Evolutionary conservation across 2,797 vertebrate species (phyloP), one percentile per base, ranked within the genome.

Genomic region (Merluccius polli): DNA sequence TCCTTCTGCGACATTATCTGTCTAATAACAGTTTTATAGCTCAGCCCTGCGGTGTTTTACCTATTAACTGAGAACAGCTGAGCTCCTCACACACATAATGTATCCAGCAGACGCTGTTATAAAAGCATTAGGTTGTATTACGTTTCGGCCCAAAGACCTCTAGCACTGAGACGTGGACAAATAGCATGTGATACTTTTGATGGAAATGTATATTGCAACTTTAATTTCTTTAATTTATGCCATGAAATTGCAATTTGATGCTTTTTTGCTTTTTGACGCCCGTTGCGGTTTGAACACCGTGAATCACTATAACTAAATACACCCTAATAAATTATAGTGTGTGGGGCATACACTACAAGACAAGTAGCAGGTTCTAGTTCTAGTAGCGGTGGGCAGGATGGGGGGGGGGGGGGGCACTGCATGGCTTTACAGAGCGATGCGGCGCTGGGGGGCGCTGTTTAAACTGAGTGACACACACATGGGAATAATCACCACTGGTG

Each of bases 401-500:
- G n/a, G 21, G 31, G 69, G 63, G 63, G 16, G 63, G 24, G 63
- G 21, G 63, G 16, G 4, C 4, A 10, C 21, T 24, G 63, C 6
- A 67, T 36, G 82, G n/a, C n/a, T n/a, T n/a, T n/a, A n/a, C n/a
- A n/a, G n/a, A n/a, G n/a, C n/a, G n/a, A n/a, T n/a, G n/a, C n/a
- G 12, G 29, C 15, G 84, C 79, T 76, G 70, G 83, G 84, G 75
- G 79, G 87, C 44, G 65, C 24, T 74, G 81, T 85, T 87, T 83
- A 86, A 83, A 85, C 78, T 84, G 86, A 84, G 81, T 78, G 76
- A 81, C 74, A 71, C 84, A 90, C 92, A 93, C 84, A 88, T 92
- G 92, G 91, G 84, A 90, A 83, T 83, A 86, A 91, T 93, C 84
- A 90, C 75, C 24, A 65, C 59, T 65, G 2, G n/a, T 27, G 59